Percentiles rank a stretch among this genome's conserved stretches.
phyloP scores from a whole-genome alignment of 2,113 vertebrate genomes.

The Labeo rohita region DNA sequence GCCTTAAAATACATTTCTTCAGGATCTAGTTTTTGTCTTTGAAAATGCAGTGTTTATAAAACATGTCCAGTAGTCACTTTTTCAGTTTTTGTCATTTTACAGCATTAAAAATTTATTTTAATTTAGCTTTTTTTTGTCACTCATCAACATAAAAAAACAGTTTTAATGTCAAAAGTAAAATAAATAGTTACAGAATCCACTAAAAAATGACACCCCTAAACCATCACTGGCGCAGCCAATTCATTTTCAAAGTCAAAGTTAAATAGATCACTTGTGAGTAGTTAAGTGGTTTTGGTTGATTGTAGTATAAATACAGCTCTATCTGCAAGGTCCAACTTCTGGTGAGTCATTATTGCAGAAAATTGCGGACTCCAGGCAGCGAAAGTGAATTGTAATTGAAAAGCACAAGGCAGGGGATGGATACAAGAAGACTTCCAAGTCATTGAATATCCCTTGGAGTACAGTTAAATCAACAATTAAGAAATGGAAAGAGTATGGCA shows the following conservation, averaged over 20 bases:
- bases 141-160: background rate
- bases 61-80: background rate
- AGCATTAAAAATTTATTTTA: background rate
- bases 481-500: constrained; percentile 13
- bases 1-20: background rate
- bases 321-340: constrained; percentile 4
- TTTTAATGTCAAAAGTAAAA: background rate
- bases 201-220: background rate
- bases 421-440: background rate
- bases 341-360: background rate
- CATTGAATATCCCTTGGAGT: constrained; percentile 29
- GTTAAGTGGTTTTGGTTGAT: background rate
- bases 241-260: background rate
- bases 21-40: constrained; percentile 7
- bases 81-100: background rate
- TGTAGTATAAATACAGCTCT: background rate
- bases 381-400: constrained; percentile 4
- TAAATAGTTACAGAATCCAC: background rate
- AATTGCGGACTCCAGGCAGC: background rate
- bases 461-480: constrained; percentile 33
- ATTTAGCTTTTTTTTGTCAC: background rate
- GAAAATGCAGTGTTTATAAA: constrained; percentile 10
- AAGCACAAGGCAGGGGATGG: constrained; percentile 12
- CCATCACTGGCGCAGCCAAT: background rate
- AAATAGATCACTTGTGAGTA: background rate